Conservation (phyloP, 2,113 vertebrate species). For the Echinops telfairi region DNA sequence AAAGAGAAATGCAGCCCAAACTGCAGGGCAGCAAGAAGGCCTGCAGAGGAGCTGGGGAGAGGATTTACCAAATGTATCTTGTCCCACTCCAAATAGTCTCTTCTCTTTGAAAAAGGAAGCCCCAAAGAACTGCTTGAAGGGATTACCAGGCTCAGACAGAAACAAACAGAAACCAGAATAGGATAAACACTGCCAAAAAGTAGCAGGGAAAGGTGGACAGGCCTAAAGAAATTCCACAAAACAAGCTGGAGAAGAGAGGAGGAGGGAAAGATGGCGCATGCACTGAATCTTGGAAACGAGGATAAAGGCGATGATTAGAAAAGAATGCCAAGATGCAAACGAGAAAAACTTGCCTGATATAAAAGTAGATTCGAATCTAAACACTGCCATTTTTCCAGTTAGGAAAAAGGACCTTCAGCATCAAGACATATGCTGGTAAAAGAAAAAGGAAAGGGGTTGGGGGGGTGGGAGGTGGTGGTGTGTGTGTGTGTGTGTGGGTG, state of each 20-base stretch:
- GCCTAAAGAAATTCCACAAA: slow-evolving; percentile 16
- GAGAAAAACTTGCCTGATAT: slow-evolving; percentile 4
- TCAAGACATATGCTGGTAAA: not conserved
- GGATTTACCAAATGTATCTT: not conserved
- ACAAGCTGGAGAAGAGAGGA: not conserved
- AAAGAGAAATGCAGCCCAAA: not conserved
- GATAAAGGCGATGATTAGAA: slow-evolving; percentile 19
- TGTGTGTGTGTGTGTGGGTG: too few relatives aligned
- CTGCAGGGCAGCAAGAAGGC: not conserved
- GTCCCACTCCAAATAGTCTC: not conserved
- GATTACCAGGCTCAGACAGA: not conserved
- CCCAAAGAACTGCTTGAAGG: not conserved
- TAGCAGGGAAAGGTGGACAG: not conserved
- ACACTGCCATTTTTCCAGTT: not conserved
- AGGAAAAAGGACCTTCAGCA: not conserved
- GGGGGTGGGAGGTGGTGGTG: too few relatives aligned
- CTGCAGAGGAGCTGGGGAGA: slow-evolving; percentile 15
- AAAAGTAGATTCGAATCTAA: not conserved
- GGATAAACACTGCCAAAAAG: slow-evolving; percentile 2
- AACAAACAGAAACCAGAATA: slow-evolving; percentile 18
- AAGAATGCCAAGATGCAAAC: not conserved
- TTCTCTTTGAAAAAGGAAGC: slow-evolving; percentile 2
- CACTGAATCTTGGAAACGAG: not conserved
- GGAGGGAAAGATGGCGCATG: not conserved
- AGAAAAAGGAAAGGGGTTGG: not conserved